A percentile compares a stretch with the other conserved stretches of the same genome.
These are phyloP conservation scores for Decapterus maruadsi DNA, from an alignment of 2,797 vertebrate species.

Conservation along the genomic window DNA sequence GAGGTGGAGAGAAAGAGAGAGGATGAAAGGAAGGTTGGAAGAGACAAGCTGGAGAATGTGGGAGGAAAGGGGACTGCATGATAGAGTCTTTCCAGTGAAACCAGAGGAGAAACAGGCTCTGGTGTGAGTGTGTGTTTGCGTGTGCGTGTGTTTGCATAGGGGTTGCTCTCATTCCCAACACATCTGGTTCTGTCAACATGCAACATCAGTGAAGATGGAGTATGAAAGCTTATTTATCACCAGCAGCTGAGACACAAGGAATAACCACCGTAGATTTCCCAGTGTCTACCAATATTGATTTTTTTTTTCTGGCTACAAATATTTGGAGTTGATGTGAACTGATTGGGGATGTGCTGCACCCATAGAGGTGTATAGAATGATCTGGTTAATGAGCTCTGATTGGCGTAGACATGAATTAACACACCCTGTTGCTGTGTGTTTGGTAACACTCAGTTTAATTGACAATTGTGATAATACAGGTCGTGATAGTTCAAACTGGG, in stretches of 20 bases:
- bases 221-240: slow-evolving; percentile 43
- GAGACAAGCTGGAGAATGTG: slow-evolving; percentile 34
- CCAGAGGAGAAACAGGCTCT: slow-evolving; percentile 21
- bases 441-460: slow-evolving; percentile 17
- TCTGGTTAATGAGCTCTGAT: slow-evolving; percentile 31
- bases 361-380: slow-evolving; percentile 4
- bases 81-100: slow-evolving; percentile 45
- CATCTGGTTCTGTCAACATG: slow-evolving; percentile 61
- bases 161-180: slow-evolving; percentile 42
- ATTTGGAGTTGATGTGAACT: slow-evolving; percentile 40
- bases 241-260: slow-evolving; percentile 10
- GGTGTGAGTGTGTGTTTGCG: background rate
- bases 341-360: slow-evolving; percentile 19
- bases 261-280: slow-evolving; percentile 19
- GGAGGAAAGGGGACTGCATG: slow-evolving; percentile 32
- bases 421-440: background rate
- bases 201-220: slow-evolving; percentile 27
- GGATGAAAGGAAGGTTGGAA: slow-evolving; percentile 37
- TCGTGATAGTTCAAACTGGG: background rate
- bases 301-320: slow-evolving; percentile 8
- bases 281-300: slow-evolving; percentile 36
- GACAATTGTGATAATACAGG: slow-evolving; percentile 1
- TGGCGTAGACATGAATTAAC: background rate
- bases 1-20: slow-evolving; percentile 11
- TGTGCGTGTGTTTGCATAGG: background rate